A percentile compares a stretch with the other conserved stretches of the same genome.
Conservation (phyloP, 2,113 vertebrate genomes). For the Oryzias celebensis region DNA sequence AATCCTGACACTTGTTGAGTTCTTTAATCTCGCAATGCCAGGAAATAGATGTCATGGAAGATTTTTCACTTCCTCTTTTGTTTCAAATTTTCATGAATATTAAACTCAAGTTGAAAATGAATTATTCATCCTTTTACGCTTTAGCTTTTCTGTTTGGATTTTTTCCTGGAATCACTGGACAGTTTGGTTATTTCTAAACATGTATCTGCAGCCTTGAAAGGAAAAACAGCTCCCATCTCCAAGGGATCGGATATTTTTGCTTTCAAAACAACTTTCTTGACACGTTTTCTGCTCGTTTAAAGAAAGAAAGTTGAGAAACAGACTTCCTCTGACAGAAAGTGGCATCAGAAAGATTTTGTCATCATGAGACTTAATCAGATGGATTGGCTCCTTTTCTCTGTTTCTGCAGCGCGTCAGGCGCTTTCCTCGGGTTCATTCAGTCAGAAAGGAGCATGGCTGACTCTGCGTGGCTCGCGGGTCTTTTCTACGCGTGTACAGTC, state of each 20-base stretch:
- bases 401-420: conserved; percentile 34
- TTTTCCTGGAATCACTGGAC: too few species aligned
- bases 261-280: too few species aligned
- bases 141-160: too few species aligned
- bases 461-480: conserved; percentile 36
- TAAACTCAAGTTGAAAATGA: not conserved
- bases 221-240: too few species aligned
- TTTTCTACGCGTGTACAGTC: conserved; percentile 40
- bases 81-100: conserved; percentile 1
- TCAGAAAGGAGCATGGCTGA: conserved; percentile 32
- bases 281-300: not conserved
- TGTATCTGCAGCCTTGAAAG: too few species aligned
- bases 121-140: not conserved
- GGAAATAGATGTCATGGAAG: not conserved
- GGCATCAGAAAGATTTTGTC: not conserved
- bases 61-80: not conserved
- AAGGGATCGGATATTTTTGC: too few species aligned
- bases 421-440: conserved; percentile 52
- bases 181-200: too few species aligned
- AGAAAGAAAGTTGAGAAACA: not conserved
- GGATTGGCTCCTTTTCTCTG: not conserved
- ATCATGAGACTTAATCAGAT: not conserved
- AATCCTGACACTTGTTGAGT: conserved; percentile 7
- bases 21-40: not conserved
- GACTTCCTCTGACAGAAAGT: conserved; percentile 1